Conservation (phyloP, 2,113 vertebrate species). For the Ursus arctos region DNA sequence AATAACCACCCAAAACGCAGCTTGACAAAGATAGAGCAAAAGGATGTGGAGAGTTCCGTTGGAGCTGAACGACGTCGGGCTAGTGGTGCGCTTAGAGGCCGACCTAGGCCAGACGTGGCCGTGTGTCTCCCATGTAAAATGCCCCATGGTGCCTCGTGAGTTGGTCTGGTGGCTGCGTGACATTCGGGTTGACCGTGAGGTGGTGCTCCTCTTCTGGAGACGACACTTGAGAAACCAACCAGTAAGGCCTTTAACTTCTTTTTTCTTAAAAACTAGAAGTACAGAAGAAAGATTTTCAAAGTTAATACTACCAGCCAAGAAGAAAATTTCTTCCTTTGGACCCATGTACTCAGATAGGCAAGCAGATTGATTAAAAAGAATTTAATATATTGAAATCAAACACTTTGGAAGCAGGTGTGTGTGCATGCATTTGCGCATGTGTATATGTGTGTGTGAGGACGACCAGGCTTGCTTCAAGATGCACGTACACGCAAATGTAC, state of each 20-base stretch:
- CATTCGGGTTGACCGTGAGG: not conserved
- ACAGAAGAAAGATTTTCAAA: constrained; percentile 6
- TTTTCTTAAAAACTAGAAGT: not conserved
- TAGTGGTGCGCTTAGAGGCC: not conserved
- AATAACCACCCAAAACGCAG: not conserved
- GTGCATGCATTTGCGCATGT: not conserved
- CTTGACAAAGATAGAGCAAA: not conserved
- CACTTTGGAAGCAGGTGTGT: not conserved
- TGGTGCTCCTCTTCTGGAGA: not conserved
- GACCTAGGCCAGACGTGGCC: not conserved
- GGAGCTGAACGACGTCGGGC: not conserved
- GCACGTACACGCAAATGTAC: not conserved
- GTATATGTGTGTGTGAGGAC: not conserved
- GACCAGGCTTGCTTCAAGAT: not conserved
- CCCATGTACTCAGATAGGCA: not conserved
- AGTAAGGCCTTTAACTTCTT: not conserved
- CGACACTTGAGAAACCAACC: not conserved
- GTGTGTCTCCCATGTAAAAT: not conserved
- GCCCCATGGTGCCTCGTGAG: fast-evolving
- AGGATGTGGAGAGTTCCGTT: not conserved
- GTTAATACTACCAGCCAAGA: not conserved
- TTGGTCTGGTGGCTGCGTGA: not conserved
- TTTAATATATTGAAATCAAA: not conserved
- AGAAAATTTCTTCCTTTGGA: constrained; percentile 7
- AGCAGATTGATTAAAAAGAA: not conserved